phyloP scores from a whole-genome alignment of 2,113 vertebrate genomes.

The Pristiophorus japonicus region DNA sequence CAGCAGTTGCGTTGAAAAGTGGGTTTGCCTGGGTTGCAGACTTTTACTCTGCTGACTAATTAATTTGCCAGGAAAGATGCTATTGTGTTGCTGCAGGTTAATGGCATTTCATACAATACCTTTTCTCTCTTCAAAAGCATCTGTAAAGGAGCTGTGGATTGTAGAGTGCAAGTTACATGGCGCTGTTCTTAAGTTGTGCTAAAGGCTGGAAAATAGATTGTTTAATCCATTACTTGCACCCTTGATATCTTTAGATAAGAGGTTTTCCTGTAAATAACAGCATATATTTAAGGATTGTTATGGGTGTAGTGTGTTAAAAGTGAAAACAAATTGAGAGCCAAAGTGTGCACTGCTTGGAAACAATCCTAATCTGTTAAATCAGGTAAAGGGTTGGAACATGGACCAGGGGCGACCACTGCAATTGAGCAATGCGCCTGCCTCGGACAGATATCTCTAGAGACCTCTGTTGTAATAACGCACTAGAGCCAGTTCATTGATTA shows the following conservation, averaged over 20 bases:
- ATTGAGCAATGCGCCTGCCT: neutral
- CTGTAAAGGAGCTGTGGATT: neutral
- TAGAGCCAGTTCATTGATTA: neutral
- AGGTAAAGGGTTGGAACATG: neutral
- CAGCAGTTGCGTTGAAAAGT: neutral
- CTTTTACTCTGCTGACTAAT: neutral
- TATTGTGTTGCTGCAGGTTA: neutral
- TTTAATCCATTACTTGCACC: neutral
- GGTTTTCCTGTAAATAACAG: neutral
- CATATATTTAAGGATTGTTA: neutral
- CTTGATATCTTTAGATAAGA: neutral
- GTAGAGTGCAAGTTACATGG: neutral
- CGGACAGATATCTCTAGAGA: neutral
- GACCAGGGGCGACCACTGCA: neutral
- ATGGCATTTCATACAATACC: neutral
- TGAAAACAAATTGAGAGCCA: neutral
- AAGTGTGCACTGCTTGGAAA: neutral
- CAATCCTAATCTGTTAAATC: neutral
- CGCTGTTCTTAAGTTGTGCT: neutral
- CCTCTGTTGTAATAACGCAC: neutral
- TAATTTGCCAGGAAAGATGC: neutral
- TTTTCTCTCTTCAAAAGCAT: neutral
- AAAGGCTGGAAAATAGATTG: neutral
- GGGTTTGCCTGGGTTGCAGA: neutral
- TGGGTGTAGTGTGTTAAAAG: neutral